Percentiles rank a stretch among this genome's conserved stretches.
Conservation (phyloP, 2,113 vertebrate genomes). For the Peromyscus leucopus region DNA sequence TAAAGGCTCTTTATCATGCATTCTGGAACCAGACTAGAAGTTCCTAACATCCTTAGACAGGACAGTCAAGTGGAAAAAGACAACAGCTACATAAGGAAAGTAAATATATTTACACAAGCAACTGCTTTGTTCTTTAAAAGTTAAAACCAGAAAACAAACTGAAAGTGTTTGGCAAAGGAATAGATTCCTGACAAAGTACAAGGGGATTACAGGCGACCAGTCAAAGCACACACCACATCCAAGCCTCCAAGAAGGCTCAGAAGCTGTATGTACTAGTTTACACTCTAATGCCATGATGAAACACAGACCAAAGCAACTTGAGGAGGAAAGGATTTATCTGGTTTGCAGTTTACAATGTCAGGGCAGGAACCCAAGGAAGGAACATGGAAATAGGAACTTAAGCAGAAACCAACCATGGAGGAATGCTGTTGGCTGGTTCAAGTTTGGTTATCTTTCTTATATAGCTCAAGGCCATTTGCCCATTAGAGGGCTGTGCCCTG, state of each 20-base stretch:
- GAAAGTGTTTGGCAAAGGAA: not conserved
- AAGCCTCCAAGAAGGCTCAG: not conserved
- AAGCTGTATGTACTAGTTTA: not conserved
- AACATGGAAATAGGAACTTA: not conserved
- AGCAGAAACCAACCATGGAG: not conserved
- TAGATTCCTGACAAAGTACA: not conserved
- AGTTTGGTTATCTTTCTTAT: not conserved
- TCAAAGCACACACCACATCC: not conserved
- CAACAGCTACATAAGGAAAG: not conserved
- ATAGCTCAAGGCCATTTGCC: not conserved
- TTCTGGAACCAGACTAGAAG: not conserved
- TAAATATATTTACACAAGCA: not conserved
- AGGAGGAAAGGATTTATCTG: not conserved
- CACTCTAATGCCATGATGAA: not conserved
- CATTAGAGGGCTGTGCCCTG: not conserved
- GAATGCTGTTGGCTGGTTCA: not conserved
- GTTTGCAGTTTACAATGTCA: not conserved
- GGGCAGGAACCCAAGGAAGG: not conserved
- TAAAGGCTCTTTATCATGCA: not conserved
- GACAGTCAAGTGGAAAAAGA: not conserved
- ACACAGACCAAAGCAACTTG: not conserved
- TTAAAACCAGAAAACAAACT: not conserved
- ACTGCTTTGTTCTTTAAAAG: not conserved
- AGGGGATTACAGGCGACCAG: not conserved
- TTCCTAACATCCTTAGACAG: not conserved